Percentiles rank a stretch among this genome's conserved stretches.
phyloP scores from a whole-genome alignment of 2,113 vertebrate species.

The Muntiacus muntjak region DNA sequence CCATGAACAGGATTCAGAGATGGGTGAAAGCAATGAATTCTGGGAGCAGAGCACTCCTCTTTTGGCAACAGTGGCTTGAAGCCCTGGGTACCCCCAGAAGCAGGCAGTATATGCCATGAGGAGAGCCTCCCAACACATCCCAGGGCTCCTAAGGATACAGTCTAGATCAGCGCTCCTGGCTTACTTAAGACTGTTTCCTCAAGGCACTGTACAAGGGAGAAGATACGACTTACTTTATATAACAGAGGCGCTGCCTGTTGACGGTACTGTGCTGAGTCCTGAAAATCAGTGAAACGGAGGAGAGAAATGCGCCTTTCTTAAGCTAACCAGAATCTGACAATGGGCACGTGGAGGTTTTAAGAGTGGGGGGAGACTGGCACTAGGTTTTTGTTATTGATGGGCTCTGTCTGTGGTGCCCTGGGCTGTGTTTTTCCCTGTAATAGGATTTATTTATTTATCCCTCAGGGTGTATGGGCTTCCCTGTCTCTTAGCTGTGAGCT shows the following conservation, averaged over 20 bases:
- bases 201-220: background rate
- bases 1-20: conserved; percentile 14
- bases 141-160: background rate
- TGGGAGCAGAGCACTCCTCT: background rate
- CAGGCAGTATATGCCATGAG: background rate
- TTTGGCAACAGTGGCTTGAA: background rate
- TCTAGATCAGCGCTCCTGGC: background rate
- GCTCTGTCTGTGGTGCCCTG: too few species aligned
- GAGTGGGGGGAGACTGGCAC: background rate
- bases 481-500: background rate
- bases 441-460: background rate
- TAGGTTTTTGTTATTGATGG: background rate
- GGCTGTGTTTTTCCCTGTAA: background rate
- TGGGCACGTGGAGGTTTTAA: background rate
- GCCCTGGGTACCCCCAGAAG: background rate
- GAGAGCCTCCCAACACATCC: background rate
- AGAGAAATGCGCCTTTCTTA: background rate
- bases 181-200: background rate
- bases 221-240: background rate
- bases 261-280: background rate
- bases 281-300: background rate
- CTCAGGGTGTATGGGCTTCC: background rate
- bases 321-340: background rate
- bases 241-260: background rate
- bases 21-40: background rate